Percentiles rank a stretch among this genome's conserved stretches.
phyloP scores from a whole-genome alignment of 2,797 vertebrate species.

The Acestrorhynchus altus region DNA sequence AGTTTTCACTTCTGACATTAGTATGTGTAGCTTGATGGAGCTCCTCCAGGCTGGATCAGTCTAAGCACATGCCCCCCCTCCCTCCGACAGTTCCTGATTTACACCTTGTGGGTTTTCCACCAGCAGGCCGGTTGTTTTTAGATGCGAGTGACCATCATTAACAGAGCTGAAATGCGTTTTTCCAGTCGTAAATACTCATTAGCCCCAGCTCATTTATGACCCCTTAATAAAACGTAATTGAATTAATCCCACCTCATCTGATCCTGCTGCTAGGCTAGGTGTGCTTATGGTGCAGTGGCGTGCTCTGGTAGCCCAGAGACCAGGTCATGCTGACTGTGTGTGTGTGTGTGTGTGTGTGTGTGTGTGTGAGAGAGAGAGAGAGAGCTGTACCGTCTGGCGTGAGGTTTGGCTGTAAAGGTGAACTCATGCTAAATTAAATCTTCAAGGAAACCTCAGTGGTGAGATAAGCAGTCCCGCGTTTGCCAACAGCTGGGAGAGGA shows the following conservation, averaged over 20 bases:
- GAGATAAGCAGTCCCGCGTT: slow-evolving; percentile 67
- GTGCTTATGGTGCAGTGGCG: slow-evolving; percentile 44
- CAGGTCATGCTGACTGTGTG: slow-evolving; percentile 60
- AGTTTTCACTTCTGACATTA: neutral
- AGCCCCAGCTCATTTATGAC: slow-evolving; percentile 62
- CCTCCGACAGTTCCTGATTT: slow-evolving; percentile 50
- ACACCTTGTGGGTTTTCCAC: slow-evolving; percentile 54
- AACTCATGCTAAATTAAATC: slow-evolving; percentile 68
- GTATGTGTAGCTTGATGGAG: neutral
- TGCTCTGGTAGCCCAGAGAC: slow-evolving; percentile 76
- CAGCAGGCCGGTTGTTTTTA: slow-evolving; percentile 43
- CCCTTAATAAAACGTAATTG: slow-evolving; percentile 79
- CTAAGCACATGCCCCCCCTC: slow-evolving; percentile 21
- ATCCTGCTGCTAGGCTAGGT: slow-evolving; percentile 33
- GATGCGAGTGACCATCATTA: slow-evolving; percentile 44
- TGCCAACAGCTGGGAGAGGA: slow-evolving; percentile 70
- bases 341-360: slow-evolving; percentile 1
- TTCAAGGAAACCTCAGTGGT: slow-evolving; percentile 69
- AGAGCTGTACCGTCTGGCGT: slow-evolving; percentile 6
- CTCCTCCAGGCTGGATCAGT: slow-evolving; percentile 17
- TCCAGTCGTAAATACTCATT: slow-evolving; percentile 73
- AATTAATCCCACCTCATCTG: slow-evolving; percentile 67
- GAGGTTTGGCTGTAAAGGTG: slow-evolving; percentile 51
- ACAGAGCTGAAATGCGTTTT: slow-evolving; percentile 46
- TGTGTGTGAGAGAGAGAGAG: neutral